Evolutionary conservation across 1,140 invertebrate species (phyloP), one percentile per base, ranked within the genome.

Genomic region (Ptiloglossa arizonensis): DNA sequence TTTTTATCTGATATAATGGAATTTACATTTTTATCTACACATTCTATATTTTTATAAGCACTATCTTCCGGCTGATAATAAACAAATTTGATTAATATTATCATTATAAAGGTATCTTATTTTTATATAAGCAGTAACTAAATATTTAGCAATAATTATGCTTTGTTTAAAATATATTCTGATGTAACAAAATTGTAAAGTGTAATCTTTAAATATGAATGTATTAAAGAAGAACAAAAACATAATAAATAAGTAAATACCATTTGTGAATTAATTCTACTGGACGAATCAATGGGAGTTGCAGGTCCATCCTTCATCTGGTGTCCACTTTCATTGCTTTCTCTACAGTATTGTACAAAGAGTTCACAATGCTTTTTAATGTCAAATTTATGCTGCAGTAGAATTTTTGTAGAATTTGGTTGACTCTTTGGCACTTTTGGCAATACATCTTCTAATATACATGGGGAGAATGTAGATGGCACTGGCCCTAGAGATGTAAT

Each of bases 371-470:
- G 87, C 68, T 82, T 87, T 73, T 86, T 89, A 59, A 92, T 71
- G 70, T 92, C 87, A 76, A 92, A 91, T 75, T 87, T 89, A 57
- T 90, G 86, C n/a, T 87, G 81, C 56, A 93, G 73, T 38, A 91
- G 86, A 70, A 87, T 85, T 71, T 87, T 88, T 22, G 89, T 86
- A n/a, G 86, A 71, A 64, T 88, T 86, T 86, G 80, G 81, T 81
- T 88, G 80, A 63, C 35, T 79, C 70, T 89, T 90, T 87, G 89
- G 89, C 87, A 90, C 89, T 89, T 89, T 89, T 59, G 89, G 89
- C 79, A 90, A 80, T 80, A 90, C 88, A 78, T 84, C 80, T 78
- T 87, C 82, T 67, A 86, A 81, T 44, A 85, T 50, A 62, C 71
- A 84, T n/a, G 79, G 66, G 69, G 88, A 82, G 63, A 88, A 86